A percentile compares a stretch with the other conserved stretches of the same genome.
phyloP scores from a whole-genome alignment of 2,888 invertebrate species.

The Pecten maximus region DNA sequence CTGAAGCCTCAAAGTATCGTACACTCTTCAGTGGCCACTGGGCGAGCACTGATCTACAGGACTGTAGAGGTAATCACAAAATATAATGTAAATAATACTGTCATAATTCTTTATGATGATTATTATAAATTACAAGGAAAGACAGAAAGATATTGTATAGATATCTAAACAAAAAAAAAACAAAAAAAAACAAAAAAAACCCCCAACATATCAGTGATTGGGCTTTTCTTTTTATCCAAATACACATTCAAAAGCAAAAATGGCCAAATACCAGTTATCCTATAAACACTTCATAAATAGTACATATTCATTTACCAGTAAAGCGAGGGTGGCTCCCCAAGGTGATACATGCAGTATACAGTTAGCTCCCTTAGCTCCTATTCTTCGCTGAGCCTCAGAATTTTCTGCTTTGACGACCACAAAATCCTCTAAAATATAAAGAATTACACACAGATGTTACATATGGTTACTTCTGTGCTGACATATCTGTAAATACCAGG shows the following conservation, averaged over 20 bases:
- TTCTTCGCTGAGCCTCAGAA: constrained; percentile 75
- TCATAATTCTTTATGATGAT: neutral
- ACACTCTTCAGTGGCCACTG: constrained; percentile 82
- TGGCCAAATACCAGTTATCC: too few relatives aligned
- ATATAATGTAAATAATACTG: neutral
- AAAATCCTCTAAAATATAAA: constrained; percentile 71
- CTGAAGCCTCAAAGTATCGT: constrained; percentile 78
- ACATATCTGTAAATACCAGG: too few relatives aligned
- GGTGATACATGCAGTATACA: constrained; percentile 80
- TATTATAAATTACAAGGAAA: neutral
- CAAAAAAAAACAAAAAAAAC: too few relatives aligned
- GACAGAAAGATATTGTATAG: too few relatives aligned
- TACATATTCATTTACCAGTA: constrained; percentile 71
- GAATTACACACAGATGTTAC: too few relatives aligned
- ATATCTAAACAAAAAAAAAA: too few relatives aligned
- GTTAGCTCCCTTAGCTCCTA: constrained; percentile 78
- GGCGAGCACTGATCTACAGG: constrained; percentile 76
- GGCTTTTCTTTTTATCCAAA: neutral
- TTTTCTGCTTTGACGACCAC: constrained; percentile 79
- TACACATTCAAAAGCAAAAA: neutral
- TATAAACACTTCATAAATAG: too few relatives aligned
- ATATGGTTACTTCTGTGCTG: too few relatives aligned
- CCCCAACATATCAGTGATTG: too few relatives aligned
- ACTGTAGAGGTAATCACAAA: constrained; percentile 58
- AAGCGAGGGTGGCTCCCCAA: constrained; percentile 78